Base-by-base conservation (phyloP, 2,113 vertebrate species). In the Podiceps cristatus region DNA sequence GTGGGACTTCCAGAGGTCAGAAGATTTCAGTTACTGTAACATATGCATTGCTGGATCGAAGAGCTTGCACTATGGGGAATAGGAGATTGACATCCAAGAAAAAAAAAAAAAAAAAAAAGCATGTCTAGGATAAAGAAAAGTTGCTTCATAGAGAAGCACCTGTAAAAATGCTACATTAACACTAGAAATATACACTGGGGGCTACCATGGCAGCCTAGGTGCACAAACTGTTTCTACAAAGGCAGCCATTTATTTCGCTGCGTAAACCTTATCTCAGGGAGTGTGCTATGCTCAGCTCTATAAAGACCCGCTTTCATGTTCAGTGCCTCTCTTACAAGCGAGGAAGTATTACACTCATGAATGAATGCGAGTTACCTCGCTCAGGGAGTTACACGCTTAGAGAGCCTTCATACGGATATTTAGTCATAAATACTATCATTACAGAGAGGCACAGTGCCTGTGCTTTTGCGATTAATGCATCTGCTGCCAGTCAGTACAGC, bases 141-240 rank as follows among this genome's bases (percentile, higher is more conserved):
- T 77, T 82, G 24, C 55, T 69, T 96, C 53, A 71, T 7, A 66
- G 92, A 96, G 27, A 96, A 37, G 25, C 37, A 88, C 59, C 45
- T 96, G 95, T 94, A 62, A 71, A 96, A 93, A 77, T 27, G 33
- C 67, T 96, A 22, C 68, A 22, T 93, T 96, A 97, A 79, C 92
- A 37, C 63, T 82, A 88, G 95, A 88, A 86, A 88, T 88, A 91
- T 78, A 33, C 72, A 37, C 60, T 16, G 28, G 55, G 33, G 80
- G 33, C 78, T 78, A 33, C 24, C n/a, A 33, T 19, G 15, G 27
- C 7, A 20, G 68, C 35, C 13, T 12, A 93, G 81, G 44, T 86
- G 52, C 84, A 52, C 1, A 31, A 73, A 71, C 16, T 16, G 53
- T 85, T 92, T 59, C 56, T 93, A 86, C 22, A 95, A 86, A 93